Percentiles rank a stretch among this genome's conserved stretches.
Conservation (phyloP, 2,113 vertebrate species). For the Apus apus region DNA sequence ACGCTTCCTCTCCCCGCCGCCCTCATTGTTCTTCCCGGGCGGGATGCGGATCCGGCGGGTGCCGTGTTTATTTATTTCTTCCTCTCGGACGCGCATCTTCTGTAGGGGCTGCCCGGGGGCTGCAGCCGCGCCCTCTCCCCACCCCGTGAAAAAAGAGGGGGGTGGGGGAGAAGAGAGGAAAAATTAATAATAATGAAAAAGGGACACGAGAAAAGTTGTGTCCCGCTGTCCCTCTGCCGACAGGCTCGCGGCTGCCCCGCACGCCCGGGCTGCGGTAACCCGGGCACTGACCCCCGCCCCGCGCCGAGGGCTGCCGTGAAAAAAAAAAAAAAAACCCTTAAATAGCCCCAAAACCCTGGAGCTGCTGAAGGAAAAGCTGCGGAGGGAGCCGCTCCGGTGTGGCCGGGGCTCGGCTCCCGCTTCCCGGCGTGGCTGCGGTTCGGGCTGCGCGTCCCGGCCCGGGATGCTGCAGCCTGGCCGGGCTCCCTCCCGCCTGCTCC, state of each 20-base stretch:
- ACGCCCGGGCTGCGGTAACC: background rate
- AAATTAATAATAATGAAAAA: background rate
- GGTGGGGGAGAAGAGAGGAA: too few species aligned
- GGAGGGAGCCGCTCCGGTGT: background rate
- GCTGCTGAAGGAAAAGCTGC: background rate
- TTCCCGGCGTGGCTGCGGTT: background rate
- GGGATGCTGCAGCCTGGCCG: background rate
- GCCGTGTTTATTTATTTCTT: slow-evolving; percentile 10
- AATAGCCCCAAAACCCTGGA: background rate
- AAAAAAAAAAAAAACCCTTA: background rate
- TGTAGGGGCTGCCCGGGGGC: background rate
- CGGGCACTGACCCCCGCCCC: background rate
- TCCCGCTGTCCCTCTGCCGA: slow-evolving; percentile 17
- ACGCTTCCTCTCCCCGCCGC: background rate
- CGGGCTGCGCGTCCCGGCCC: background rate
- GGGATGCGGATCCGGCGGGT: background rate
- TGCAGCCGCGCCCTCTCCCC: background rate
- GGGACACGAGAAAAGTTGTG: slow-evolving; percentile 4
- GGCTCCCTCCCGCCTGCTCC: background rate
- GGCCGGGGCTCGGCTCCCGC: too few species aligned
- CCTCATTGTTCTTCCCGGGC: background rate
- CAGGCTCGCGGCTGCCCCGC: background rate
- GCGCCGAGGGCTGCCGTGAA: too few species aligned
- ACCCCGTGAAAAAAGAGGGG: background rate
- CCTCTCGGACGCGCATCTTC: background rate